A percentile compares a stretch with the other conserved stretches of the same genome.
phyloP scores from a whole-genome alignment of 1,140 invertebrate species.

The Camponotus floridanus region DNA sequence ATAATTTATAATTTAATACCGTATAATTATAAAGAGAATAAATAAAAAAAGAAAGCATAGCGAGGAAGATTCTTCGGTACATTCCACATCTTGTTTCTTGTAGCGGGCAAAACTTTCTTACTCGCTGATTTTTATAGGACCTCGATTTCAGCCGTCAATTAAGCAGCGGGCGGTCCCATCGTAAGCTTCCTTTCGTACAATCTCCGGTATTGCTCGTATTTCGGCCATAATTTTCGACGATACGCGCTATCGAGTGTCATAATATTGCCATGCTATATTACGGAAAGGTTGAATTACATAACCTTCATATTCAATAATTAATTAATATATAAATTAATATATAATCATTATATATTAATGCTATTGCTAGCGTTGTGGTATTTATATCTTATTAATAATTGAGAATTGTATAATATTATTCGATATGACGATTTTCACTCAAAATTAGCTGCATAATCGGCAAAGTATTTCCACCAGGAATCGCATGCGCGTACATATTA shows the following conservation, averaged over 20 bases:
- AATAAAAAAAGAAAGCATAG: constrained; percentile 21
- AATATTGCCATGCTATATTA: neutral
- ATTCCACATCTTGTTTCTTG: constrained; percentile 1
- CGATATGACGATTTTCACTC: constrained; percentile 29
- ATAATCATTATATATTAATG: neutral
- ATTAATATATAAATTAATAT: neutral
- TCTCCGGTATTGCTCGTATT: neutral
- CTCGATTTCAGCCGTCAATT: constrained; percentile 40
- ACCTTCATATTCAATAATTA: neutral
- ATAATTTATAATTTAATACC: constrained; percentile 15
- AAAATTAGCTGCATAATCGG: constrained; percentile 24
- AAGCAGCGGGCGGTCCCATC: constrained; percentile 29
- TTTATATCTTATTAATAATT: neutral
- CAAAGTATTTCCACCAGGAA: constrained; percentile 49
- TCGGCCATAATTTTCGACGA: constrained; percentile 14
- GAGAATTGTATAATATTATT: neutral
- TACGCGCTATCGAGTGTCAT: neutral
- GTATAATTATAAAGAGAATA: neutral
- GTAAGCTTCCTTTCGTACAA: constrained; percentile 37
- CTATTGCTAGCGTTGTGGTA: neutral
- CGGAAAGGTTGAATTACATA: neutral
- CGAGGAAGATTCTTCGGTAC: neutral
- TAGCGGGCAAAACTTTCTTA: neutral
- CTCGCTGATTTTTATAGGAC: constrained; percentile 30
- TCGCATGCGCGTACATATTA: constrained; percentile 59